Evolutionary conservation across 2,113 vertebrate species (phyloP).

Genomic region (Neolamprologus sp.): DNA sequence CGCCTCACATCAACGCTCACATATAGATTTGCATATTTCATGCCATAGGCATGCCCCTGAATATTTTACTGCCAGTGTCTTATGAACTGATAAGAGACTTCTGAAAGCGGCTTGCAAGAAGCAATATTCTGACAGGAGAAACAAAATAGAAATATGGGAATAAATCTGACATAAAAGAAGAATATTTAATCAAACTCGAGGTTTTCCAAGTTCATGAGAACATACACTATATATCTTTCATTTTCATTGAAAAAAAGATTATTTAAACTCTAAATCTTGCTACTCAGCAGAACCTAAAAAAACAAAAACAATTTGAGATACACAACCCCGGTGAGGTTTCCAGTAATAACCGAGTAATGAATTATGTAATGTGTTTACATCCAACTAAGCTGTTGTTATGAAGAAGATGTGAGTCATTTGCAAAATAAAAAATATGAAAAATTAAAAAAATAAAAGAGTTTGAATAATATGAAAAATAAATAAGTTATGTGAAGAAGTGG

Average conservation of each 20-base stretch:
- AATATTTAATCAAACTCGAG: not conserved
- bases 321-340: not conserved
- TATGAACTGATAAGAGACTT: not conserved
- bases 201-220: not conserved
- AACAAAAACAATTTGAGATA: not conserved
- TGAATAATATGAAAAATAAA: not conserved
- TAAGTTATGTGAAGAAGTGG: not conserved
- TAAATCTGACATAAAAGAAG: not conserved
- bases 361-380: not conserved
- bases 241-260: not conserved
- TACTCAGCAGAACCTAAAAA: not conserved
- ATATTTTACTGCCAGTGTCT: not conserved
- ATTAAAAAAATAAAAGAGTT: rapidly evolving
- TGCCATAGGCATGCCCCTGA: not conserved
- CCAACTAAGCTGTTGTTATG: not conserved
- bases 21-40: not conserved
- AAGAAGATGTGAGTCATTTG: not conserved
- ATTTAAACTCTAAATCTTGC: not conserved
- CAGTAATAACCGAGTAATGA: not conserved
- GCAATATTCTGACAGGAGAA: not conserved
- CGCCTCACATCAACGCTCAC: not conserved
- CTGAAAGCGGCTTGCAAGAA: not conserved
- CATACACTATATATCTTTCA: not conserved
- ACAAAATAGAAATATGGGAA: not conserved
- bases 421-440: not conserved